Conservation (phyloP, 2,797 vertebrate genomes). For the Percopsis omiscomaycus region DNA sequence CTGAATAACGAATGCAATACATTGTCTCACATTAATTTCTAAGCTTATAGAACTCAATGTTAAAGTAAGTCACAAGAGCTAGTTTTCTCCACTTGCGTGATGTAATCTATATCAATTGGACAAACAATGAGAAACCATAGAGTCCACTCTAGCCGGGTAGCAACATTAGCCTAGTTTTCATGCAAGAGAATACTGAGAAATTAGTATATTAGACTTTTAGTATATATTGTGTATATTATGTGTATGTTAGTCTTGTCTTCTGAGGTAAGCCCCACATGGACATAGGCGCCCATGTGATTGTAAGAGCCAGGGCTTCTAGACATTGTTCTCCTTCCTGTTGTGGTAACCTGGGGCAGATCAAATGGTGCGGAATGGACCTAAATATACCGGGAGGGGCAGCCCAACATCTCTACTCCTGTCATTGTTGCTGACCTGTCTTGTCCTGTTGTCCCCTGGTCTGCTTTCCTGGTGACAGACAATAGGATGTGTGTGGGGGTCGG, state of each 20-base stretch:
- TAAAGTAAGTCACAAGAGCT: background rate
- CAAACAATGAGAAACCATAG: background rate
- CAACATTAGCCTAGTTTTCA: slow-evolving; percentile 1
- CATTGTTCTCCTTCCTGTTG: slow-evolving; percentile 48
- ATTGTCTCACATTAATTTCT: background rate
- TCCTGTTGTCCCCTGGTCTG: slow-evolving; percentile 28
- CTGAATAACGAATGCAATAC: slow-evolving; percentile 27
- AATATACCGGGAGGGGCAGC: slow-evolving; percentile 13
- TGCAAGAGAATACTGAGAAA: background rate
- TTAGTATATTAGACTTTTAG: too few species aligned
- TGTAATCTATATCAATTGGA: too few species aligned
- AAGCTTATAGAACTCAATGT: too few species aligned
- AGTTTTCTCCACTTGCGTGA: background rate
- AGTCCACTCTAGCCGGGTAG: background rate
- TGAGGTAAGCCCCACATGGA: slow-evolving; percentile 9
- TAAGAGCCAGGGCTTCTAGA: slow-evolving; percentile 4
- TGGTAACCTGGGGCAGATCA: slow-evolving; percentile 39
- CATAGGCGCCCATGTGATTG: slow-evolving; percentile 11
- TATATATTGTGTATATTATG: background rate
- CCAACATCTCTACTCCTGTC: slow-evolving; percentile 51
- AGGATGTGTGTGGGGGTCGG: slow-evolving; percentile 7
- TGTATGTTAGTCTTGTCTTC: slow-evolving; percentile 10
- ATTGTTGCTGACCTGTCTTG: slow-evolving; percentile 30
- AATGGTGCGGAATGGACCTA: slow-evolving; percentile 37
- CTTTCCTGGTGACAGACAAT: slow-evolving; percentile 37